Conservation (phyloP, 2,888 invertebrate genomes). For the Acrocyrtus sp. region DNA sequence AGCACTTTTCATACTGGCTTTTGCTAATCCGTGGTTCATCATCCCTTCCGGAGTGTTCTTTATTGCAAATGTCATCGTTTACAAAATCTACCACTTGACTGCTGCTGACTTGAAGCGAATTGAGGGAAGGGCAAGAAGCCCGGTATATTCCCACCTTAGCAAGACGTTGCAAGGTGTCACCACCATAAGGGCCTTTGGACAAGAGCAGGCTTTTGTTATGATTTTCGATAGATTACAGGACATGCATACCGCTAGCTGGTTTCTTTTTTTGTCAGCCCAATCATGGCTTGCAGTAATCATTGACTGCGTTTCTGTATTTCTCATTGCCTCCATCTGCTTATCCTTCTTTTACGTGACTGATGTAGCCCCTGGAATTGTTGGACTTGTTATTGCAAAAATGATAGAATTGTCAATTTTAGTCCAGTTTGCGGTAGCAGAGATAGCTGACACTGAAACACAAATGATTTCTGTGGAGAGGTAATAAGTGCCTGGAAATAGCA, state of each 20-base stretch:
- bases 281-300: slow-evolving; percentile 94
- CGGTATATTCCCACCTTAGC: slow-evolving; percentile 91
- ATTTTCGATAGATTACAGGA: slow-evolving; percentile 80
- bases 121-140: slow-evolving; percentile 76
- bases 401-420: slow-evolving; percentile 82
- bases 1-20: slow-evolving; percentile 10
- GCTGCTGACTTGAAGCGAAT: slow-evolving; percentile 35
- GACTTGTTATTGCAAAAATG: slow-evolving; percentile 78
- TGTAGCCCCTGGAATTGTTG: slow-evolving; percentile 67
- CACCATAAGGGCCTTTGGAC: slow-evolving; percentile 89
- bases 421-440: slow-evolving; percentile 81
- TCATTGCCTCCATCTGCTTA: slow-evolving; percentile 85
- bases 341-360: slow-evolving; percentile 78
- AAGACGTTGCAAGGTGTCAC: slow-evolving; percentile 89
- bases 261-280: slow-evolving; percentile 86
- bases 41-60: slow-evolving; percentile 21
- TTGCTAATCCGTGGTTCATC: slow-evolving; percentile 12
- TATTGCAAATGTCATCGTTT: not conserved
- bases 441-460: slow-evolving; percentile 72
- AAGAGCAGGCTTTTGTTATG: slow-evolving; percentile 78
- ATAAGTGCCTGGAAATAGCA: not conserved
- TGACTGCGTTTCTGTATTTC: slow-evolving; percentile 86
- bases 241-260: slow-evolving; percentile 90
- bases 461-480: slow-evolving; percentile 66
- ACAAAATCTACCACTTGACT: slow-evolving; percentile 26